Base-by-base conservation (phyloP, 2,797 vertebrate species). In the Hypotaenidia philippensis region DNA sequence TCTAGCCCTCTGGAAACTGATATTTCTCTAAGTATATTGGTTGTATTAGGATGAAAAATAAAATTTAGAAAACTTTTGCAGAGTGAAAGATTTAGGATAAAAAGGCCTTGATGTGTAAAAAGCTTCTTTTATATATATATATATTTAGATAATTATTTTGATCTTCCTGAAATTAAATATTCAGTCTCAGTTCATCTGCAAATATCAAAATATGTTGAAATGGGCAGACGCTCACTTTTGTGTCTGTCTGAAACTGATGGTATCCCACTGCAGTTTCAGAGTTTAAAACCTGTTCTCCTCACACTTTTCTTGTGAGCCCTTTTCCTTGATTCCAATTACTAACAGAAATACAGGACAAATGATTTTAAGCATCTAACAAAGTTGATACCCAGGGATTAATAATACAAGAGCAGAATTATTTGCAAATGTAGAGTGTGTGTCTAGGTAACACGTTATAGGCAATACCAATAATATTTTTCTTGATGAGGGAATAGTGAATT, bases 71-170 rank as follows among this genome's bases (percentile, higher is more conserved):
- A 52, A 2, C 8, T 22, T 65, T 19, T 45, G 10, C 32, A 56
- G 11, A 44, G 34, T 45, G 4, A 65, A n/a, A 68, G 13, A 5
- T 64, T 44, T 27, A 63, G 10, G 36, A 68, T 34, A 78, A 5
- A 81, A 44, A 81, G 27, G 4, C 1, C n/a, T 52, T 45, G 18
- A 20, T 21, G 38, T 6, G 3, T 9, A 44, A 85, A 85, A 83
- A 16, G 0, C 2, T 3, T 27, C 2, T 10, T 40, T 19, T 22
- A 36, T 36, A 36, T 19, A 17, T 19, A 17, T 47, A n/a, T 1
- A 22, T 41, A 5, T 9, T 1, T 11, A 81, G 29, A 1, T 65
- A 84, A 47, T 77, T 78, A 66, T 56, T 77, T 77, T 55, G 14
- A 41, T 49, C 66, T 65, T 85, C 23, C 7, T 55, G 44, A 13